These are phyloP conservation scores for Buathra laborator DNA, from an alignment of 2,888 invertebrate genomes.

Conservation along the genomic window DNA sequence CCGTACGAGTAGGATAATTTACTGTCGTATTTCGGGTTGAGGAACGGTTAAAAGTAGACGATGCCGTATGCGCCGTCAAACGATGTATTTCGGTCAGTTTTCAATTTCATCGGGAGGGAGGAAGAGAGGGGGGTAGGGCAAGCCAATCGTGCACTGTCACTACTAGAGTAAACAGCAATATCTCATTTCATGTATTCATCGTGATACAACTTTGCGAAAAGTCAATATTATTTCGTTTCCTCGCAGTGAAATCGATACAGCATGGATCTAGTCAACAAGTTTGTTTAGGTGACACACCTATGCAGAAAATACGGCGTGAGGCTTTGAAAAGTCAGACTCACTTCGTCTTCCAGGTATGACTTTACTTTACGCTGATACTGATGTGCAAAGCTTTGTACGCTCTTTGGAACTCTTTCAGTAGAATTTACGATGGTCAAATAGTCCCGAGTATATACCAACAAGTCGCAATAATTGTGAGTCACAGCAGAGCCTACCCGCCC, in stretches of 20 bases:
- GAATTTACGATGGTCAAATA: conserved; percentile 12
- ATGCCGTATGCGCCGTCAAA: conserved; percentile 46
- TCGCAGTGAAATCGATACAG: not conserved
- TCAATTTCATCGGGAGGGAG: not conserved
- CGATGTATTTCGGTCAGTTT: conserved; percentile 52
- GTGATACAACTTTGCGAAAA: not conserved
- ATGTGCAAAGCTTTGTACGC: too few species aligned
- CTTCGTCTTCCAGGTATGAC: too few species aligned
- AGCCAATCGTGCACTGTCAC: conserved; percentile 37
- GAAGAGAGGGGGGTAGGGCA: not conserved
- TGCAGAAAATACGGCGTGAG: too few species aligned
- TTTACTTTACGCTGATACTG: too few species aligned
- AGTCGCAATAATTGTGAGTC: conserved; percentile 54
- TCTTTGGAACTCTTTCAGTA: not conserved
- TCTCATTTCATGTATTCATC: not conserved
- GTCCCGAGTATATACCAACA: conserved; percentile 15
- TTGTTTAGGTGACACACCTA: too few species aligned
- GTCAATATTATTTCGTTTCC: not conserved
- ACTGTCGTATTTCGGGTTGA: conserved; percentile 64
- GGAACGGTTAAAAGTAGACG: conserved; percentile 63
- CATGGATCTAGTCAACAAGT: too few species aligned
- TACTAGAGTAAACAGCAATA: conserved; percentile 13
- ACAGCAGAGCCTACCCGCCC: conserved; percentile 3
- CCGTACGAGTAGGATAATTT: conserved; percentile 66
- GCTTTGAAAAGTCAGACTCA: too few species aligned